Evolutionary conservation across 2,888 invertebrate species (phyloP).

Genomic region (Mechanitis mazaeus): DNA sequence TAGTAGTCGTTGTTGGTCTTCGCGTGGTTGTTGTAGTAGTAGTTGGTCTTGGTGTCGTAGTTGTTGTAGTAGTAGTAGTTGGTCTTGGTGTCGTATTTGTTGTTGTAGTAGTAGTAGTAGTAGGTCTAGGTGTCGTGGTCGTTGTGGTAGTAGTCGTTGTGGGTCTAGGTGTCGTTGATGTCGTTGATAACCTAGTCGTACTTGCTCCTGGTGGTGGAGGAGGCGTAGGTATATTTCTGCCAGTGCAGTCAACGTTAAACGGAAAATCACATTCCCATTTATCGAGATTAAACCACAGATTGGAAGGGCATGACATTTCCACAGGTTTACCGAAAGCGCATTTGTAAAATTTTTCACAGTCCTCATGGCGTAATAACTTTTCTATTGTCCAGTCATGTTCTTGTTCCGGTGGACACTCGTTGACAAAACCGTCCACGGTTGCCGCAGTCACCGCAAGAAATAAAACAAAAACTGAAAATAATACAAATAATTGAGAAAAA

Average conservation of each 20-base stretch:
- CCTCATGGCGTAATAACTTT: slow-evolving; percentile 69
- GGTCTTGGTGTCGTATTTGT: background rate
- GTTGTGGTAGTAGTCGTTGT: slow-evolving; percentile 9
- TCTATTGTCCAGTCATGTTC: slow-evolving; percentile 39
- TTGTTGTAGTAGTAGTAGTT: background rate
- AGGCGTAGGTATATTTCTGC: slow-evolving; percentile 31
- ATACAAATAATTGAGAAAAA: background rate
- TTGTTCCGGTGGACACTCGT: slow-evolving; percentile 51
- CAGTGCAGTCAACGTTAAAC: slow-evolving; percentile 77
- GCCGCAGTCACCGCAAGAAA: slow-evolving; percentile 31
- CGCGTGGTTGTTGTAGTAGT: slow-evolving; percentile 7
- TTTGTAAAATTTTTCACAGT: slow-evolving; percentile 79
- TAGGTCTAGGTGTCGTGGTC: background rate
- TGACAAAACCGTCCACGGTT: slow-evolving; percentile 27
- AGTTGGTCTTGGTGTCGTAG: background rate
- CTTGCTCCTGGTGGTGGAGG: background rate
- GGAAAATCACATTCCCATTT: slow-evolving; percentile 77
- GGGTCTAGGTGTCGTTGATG: slow-evolving; percentile 14
- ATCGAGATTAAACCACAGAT: slow-evolving; percentile 75
- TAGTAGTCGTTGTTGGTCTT: slow-evolving; percentile 45
- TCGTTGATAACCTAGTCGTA: background rate
- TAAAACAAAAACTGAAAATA: slow-evolving; percentile 14
- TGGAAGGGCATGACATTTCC: slow-evolving; percentile 74
- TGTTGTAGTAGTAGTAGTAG: background rate
- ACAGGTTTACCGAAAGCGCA: slow-evolving; percentile 79